phyloP scores from a whole-genome alignment of 2,113 vertebrate species.

The Nanorana parkeri region DNA sequence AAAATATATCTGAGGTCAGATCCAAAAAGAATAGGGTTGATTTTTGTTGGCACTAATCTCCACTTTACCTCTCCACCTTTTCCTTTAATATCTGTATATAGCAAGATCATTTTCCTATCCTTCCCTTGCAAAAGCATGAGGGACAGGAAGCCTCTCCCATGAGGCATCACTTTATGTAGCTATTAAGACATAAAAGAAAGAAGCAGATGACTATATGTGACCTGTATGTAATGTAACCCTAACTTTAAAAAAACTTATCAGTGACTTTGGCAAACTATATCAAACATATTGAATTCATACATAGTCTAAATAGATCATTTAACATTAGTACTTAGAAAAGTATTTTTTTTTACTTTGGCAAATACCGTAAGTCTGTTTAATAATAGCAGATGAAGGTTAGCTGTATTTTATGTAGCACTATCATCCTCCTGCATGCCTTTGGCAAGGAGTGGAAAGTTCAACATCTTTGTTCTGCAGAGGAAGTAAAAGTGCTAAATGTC shows the following conservation, averaged over 20 bases:
- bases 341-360: not conserved
- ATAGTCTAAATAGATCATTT: not conserved
- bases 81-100: too few relatives aligned
- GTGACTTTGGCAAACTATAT: not conserved
- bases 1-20: too few relatives aligned
- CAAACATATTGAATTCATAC: not conserved
- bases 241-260: not conserved
- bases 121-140: not conserved
- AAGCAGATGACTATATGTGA: not conserved
- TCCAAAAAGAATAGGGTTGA: too few relatives aligned
- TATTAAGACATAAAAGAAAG: not conserved
- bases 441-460: conserved; percentile 26
- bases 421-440: conserved; percentile 37
- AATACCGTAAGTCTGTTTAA: not conserved
- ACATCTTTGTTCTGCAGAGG: conserved; percentile 34
- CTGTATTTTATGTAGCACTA: conserved; percentile 16
- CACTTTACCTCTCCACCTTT: too few relatives aligned
- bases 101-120: not conserved
- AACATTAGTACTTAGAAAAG: not conserved
- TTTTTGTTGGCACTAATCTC: too few relatives aligned
- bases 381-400: conserved; percentile 2
- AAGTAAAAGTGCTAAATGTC: conserved; percentile 30
- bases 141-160: conserved; percentile 3
- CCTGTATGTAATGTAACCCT: not conserved
- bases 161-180: not conserved